These are phyloP conservation scores for Falco novaeseelandiae DNA, from an alignment of 2,797 vertebrate species.

Conservation along the genomic window DNA sequence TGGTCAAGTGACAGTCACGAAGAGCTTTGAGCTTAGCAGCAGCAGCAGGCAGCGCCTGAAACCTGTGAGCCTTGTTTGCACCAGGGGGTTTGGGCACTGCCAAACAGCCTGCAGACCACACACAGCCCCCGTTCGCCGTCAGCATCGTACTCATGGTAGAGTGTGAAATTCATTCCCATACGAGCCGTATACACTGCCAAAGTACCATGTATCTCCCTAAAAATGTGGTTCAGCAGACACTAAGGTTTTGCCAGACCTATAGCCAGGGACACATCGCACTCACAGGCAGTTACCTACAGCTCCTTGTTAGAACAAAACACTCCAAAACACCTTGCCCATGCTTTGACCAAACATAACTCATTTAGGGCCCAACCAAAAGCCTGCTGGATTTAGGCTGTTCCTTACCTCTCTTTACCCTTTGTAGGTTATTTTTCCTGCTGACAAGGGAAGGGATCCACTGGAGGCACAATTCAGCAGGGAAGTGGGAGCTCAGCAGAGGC, in stretches of 20 bases:
- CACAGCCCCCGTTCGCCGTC: background rate
- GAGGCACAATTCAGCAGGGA: no score
- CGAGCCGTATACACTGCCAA: rapidly evolving
- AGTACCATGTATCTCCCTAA: background rate
- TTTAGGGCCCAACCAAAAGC: background rate
- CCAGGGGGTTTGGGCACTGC: background rate
- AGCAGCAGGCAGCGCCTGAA: background rate
- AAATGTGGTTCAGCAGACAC: rapidly evolving
- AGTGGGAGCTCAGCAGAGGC: background rate
- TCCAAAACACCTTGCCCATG: rapidly evolving
- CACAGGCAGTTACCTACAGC: rapidly evolving
- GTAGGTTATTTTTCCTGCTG: rapidly evolving
- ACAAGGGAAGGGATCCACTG: no score
- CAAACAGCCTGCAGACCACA: rapidly evolving
- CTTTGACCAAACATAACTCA: background rate
- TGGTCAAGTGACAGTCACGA: constrained; percentile 27
- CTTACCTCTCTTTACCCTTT: background rate
- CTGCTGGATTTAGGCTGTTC: background rate
- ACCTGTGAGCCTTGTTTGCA: background rate
- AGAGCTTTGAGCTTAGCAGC: background rate
- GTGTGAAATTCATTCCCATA: background rate
- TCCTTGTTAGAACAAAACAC: rapidly evolving
- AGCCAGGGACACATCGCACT: rapidly evolving
- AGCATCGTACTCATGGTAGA: rapidly evolving
- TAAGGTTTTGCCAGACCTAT: no score